Percentiles rank a stretch among this genome's conserved stretches.
Conservation (phyloP, 2,888 invertebrate species). For the Ectemnius cavifrons region DNA sequence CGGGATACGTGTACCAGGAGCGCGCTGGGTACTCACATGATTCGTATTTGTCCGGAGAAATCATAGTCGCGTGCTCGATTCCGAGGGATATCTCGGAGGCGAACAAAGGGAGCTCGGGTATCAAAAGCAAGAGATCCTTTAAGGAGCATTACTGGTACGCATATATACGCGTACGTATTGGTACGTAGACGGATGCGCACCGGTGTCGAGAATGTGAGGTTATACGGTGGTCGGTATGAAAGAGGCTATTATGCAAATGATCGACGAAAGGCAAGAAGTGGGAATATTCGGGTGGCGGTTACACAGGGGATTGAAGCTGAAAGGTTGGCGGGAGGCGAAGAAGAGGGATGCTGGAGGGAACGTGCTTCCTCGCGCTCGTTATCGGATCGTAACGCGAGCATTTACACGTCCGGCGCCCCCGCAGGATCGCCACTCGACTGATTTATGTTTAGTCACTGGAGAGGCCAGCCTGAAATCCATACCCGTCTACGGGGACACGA, state of each 20-base stretch:
- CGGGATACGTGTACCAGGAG: constrained; percentile 15
- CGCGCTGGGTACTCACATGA: constrained; percentile 9
- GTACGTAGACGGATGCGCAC: no score
- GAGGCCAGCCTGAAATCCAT: constrained; percentile 68
- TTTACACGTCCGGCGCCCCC: constrained; percentile 74
- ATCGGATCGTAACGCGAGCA: constrained; percentile 76
- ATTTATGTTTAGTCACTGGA: constrained; percentile 68
- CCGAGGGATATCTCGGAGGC: constrained; percentile 24
- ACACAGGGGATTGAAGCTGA: constrained; percentile 24
- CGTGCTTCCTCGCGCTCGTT: constrained; percentile 66
- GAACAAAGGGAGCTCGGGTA: constrained; percentile 29
- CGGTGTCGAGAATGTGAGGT: no score
- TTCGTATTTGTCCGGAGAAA: constrained; percentile 40
- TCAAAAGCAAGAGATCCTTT: no score
- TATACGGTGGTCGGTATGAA: constrained; percentile 53
- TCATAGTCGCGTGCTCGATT: constrained; percentile 20
- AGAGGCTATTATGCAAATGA: constrained; percentile 71
- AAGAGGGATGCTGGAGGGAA: constrained; percentile 45
- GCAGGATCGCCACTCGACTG: constrained; percentile 65
- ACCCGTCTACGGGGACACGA: constrained; percentile 48
- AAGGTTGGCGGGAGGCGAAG: constrained; percentile 36
- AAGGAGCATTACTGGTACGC: no score
- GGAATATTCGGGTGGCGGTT: constrained; percentile 56
- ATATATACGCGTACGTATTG: no score
- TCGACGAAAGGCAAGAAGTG: constrained; percentile 60